A percentile compares a stretch with the other conserved stretches of the same genome.
phyloP scores from a whole-genome alignment of 2,888 invertebrate genomes.

The Epinotia ramella region DNA sequence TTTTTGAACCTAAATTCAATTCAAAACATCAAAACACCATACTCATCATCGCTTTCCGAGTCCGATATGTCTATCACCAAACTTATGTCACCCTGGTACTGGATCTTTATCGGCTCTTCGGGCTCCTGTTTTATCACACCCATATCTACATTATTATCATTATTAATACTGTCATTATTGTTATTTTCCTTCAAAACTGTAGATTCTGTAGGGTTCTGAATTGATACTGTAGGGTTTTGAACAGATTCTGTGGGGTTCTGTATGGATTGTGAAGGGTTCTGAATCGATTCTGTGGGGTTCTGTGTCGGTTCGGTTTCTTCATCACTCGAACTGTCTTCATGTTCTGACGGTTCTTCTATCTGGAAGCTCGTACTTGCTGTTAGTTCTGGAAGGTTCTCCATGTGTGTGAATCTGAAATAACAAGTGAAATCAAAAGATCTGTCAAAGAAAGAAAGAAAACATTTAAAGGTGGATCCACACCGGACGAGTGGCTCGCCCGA shows the following conservation, averaged over 20 bases:
- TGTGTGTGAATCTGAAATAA: constrained; percentile 14
- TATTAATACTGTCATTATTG: not conserved
- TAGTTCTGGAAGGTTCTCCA: not conserved
- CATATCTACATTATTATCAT: not conserved
- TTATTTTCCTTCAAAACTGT: not conserved
- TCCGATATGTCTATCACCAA: constrained; percentile 29
- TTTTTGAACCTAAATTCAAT: not conserved
- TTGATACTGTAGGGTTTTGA: not conserved
- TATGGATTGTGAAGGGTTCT: not conserved
- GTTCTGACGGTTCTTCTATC: constrained; percentile 8
- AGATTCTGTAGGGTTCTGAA: too few species aligned
- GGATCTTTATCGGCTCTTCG: constrained; percentile 8
- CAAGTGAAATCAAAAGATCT: too few species aligned
- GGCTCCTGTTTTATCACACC: constrained; percentile 13
- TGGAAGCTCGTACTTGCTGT: constrained; percentile 6
- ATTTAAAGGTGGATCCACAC: too few species aligned
- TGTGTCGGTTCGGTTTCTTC: constrained; percentile 4
- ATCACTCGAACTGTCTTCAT: constrained; percentile 14
- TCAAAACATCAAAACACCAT: constrained; percentile 11
- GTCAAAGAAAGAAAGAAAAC: too few species aligned
- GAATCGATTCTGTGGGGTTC: not conserved
- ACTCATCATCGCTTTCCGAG: constrained; percentile 22
- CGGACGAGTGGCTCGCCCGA: too few species aligned
- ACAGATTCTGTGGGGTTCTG: not conserved
- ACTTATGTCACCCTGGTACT: constrained; percentile 19